Base-by-base conservation (phyloP, 2,113 vertebrate species). In the Microcebus griseorufus region DNA sequence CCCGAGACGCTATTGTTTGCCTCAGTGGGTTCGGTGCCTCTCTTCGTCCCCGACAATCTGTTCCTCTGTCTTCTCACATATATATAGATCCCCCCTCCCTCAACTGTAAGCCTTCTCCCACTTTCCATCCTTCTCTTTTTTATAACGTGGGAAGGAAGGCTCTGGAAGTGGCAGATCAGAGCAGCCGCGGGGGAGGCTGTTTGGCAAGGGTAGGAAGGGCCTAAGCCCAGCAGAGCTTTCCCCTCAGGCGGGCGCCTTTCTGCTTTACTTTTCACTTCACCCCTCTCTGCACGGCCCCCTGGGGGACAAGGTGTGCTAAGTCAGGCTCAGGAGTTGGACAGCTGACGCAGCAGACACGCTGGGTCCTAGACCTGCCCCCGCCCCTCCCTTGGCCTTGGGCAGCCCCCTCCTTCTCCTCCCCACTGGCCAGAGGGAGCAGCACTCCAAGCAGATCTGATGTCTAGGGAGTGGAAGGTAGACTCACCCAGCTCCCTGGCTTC, bases 1-100 rank as follows among this genome's bases (percentile, higher is more conserved):
- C 92, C 97, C 53, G 17, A 98, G 97, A 96, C 95, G 92, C 97
- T 97, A 98, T 98, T 97, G 97, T 98, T 98, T 97, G 96, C 97
- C 92, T 84, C 53, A 73, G 97, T 96, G 96, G 96, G 96, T 96
- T 96, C 88, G 5, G 55, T 96, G 97, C 97, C 95, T 96, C 96
- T 95, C 96, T 95, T 90, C 45, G 27, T 98, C 97, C 96, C 94
- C 87, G 37, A 79, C 97, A 98, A 98, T 98, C 97, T 98, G 97
- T 97, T 97, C 97, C 72, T 93, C 96, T 95, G 96, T 97, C 97
- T 97, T 96, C 96, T 96, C 95, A 64, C 92, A 92, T 98, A 98
- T 97, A 98, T 98, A 97, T 98, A 98, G 97, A 95, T 94, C 65
- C 96, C 96, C 90, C 88, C 97, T 90, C 96, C 97, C 89, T 95